Conservation (phyloP, 2,888 invertebrate genomes). For the Ctena decussata region DNA sequence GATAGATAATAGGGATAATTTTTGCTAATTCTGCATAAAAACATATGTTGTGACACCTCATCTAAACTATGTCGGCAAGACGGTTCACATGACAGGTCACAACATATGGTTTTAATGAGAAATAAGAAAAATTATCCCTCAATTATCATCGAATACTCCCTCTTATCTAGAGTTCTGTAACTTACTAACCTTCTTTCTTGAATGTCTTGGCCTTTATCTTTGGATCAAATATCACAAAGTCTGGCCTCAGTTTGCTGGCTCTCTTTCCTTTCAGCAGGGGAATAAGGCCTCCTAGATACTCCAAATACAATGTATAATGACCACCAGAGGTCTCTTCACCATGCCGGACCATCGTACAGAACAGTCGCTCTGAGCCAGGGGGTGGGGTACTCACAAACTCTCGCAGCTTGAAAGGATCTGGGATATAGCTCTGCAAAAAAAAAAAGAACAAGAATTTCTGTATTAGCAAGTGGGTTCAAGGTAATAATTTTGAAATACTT, state of each 20-base stretch:
- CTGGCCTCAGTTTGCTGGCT: constrained; percentile 98
- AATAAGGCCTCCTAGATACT: constrained; percentile 98
- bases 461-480: too few species aligned
- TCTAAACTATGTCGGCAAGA: too few species aligned
- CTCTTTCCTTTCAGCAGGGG: constrained; percentile 98
- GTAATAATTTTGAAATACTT: too few species aligned
- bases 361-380: constrained; percentile 93
- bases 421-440: constrained; percentile 94
- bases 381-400: constrained; percentile 98
- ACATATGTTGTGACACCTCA: too few species aligned
- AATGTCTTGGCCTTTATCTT: constrained; percentile 84
- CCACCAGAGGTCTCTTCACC: constrained; percentile 89
- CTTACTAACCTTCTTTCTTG: constrained; percentile 69
- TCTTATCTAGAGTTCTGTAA: too few species aligned
- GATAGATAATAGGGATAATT: too few species aligned
- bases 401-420: constrained; percentile 94
- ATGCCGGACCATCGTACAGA: constrained; percentile 99
- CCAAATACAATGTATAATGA: constrained; percentile 92
- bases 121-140: too few species aligned
- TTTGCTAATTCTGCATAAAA: too few species aligned
- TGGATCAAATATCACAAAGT: constrained; percentile 94
- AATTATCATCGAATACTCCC: too few species aligned
- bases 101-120: too few species aligned
- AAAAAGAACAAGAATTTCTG: too few species aligned
- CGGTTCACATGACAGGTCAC: too few species aligned